These are phyloP conservation scores for Ptychadena robeensis DNA, from an alignment of 2,797 vertebrate species.

Conservation along the genomic window DNA sequence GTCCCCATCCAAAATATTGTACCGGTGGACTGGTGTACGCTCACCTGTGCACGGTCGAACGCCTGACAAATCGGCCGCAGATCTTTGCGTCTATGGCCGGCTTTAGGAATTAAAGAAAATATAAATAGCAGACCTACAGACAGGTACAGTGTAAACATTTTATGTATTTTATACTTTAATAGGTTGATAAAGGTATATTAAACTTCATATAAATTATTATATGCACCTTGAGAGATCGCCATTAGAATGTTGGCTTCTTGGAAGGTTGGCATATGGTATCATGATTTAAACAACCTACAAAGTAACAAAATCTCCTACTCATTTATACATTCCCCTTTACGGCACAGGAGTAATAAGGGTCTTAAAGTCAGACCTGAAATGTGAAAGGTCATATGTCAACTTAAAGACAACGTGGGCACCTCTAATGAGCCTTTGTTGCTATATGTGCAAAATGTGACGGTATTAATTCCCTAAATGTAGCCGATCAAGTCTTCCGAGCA, in stretches of 20 bases:
- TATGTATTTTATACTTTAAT: not conserved
- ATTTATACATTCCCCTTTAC: constrained; percentile 4
- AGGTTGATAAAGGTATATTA: not conserved
- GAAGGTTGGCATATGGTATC: not conserved
- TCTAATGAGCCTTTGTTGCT: constrained; percentile 83
- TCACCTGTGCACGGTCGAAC: too few relatives aligned
- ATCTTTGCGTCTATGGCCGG: not conserved
- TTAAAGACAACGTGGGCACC: constrained; percentile 80
- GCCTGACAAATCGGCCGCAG: too few relatives aligned
- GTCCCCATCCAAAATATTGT: too few relatives aligned
- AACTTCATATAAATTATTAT: not conserved
- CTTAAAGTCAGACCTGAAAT: constrained; percentile 26
- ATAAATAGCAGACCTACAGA: not conserved
- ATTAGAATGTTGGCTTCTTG: not conserved
- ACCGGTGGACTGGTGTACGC: too few relatives aligned
- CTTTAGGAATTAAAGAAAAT: too few relatives aligned
- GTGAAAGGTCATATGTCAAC: constrained; percentile 83
- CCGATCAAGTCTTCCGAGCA: constrained; percentile 79
- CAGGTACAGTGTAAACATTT: not conserved
- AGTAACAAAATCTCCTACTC: constrained; percentile 21
- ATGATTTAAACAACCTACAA: not conserved
- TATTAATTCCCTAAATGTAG: constrained; percentile 87
- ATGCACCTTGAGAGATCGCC: not conserved
- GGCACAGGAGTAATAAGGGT: constrained; percentile 14
- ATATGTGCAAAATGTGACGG: constrained; percentile 85